Percentiles rank a stretch among this genome's conserved stretches.
These are phyloP conservation scores for Maconellicoccus hirsutus DNA, from an alignment of 1,140 invertebrate genomes.

Conservation along the genomic window DNA sequence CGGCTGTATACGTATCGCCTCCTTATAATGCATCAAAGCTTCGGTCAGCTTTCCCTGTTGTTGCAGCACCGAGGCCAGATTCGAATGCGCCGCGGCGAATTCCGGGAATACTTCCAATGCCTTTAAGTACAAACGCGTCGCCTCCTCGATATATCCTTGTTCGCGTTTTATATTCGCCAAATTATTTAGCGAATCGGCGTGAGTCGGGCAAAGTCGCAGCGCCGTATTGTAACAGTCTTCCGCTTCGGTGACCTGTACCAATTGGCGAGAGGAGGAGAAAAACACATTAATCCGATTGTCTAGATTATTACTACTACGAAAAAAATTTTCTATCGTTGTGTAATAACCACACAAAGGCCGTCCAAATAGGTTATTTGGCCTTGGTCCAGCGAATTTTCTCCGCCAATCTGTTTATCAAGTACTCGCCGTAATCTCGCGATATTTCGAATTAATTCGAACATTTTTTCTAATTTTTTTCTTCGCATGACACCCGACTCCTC, in stretches of 20 bases:
- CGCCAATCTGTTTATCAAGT: no score
- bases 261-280: conserved; percentile 21
- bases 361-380: no score
- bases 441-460: no score
- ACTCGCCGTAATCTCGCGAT: no score
- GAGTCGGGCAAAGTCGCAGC: conserved; percentile 86
- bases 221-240: conserved; percentile 99
- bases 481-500: no score
- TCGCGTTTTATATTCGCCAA: conserved; percentile 83
- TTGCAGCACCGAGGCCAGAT: conserved; percentile 94
- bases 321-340: no score
- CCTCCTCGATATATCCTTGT: conserved; percentile 92
- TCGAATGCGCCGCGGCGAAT: conserved; percentile 98
- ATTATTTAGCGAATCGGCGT: conserved; percentile 98
- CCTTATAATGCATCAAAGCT: conserved; percentile 96
- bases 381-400: no score
- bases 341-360: no score
- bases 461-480: no score
- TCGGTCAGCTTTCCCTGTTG: conserved; percentile 96
- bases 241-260: conserved; percentile 71
- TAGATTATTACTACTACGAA: no score
- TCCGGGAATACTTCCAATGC: conserved; percentile 90
- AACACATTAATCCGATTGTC: no score
- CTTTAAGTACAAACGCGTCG: conserved; percentile 86
- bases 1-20: conserved; percentile 59